Evolutionary conservation across 2,888 invertebrate genomes (phyloP), one percentile per base, ranked within the genome.

Genomic region (Callinectes sapidus): DNA sequence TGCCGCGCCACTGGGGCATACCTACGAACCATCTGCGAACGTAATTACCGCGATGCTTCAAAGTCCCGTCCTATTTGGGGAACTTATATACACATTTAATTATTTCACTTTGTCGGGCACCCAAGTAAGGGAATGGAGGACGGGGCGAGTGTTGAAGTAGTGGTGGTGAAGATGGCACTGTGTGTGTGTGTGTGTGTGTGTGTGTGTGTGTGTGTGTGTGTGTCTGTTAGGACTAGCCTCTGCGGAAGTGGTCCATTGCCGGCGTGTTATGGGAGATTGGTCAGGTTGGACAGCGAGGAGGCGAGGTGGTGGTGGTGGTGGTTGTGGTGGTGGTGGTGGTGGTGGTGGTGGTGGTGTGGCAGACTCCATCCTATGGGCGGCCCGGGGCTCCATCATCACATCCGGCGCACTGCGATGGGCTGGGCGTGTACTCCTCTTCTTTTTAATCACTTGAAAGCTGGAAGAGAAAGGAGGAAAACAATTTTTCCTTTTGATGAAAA

Each of bases 181-280:
- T 61, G 61, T 61, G 86, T 86, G 86, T 86, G 86, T 71, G 71
- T 71, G 71, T 71, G 81, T 81, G 81, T 81, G 81, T 81, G 81
- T 81, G 81, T 35, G 81, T 81, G 81, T 81, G 81, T 28, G 71
- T 71, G 71, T 71, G 71, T 71, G 66, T 87, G 48, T 87, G 87
- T 87, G 39, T 86, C 23, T 42, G 55, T 61, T 3, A 23, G 10
- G n/a, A 48, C 54, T 14, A 28, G 87, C 32, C 28, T n/a, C 54
- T 39, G 32, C 23, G 61, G 16, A 23, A 61, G 61, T 61, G 8
- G n/a, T 85, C 85, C 32, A 16, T 85, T 35, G 28, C 85, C 39
- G 39, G n/a, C 16, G 16, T 77, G 32, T 85, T 39, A 1, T 16
- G 35, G 85, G n/a, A n/a, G 35, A 16, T 32, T 85, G 28, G 32